A percentile compares a stretch with the other conserved stretches of the same genome.
phyloP scores from a whole-genome alignment of 2,888 invertebrate species.

The Drosophila ustulata region DNA sequence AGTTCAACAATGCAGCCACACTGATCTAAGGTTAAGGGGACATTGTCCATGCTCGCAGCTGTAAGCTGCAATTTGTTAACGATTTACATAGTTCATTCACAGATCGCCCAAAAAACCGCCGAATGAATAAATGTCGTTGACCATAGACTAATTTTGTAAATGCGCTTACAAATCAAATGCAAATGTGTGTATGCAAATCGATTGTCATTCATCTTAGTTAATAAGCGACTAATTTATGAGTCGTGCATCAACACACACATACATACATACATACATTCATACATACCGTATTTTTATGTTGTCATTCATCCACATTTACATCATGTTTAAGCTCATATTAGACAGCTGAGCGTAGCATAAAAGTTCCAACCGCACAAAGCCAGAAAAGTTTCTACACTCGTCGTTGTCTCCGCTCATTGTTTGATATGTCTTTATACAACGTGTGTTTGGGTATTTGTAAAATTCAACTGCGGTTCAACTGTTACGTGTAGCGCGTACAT shows the following conservation, averaged over 20 bases:
- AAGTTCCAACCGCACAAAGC: conserved; percentile 16
- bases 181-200: conserved; percentile 25
- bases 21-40: not conserved
- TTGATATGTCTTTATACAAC: not conserved
- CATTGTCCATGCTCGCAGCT: conserved; percentile 28
- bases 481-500: conserved; percentile 12
- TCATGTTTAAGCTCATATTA: not conserved
- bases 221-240: conserved; percentile 30
- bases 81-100: conserved; percentile 44
- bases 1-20: not conserved
- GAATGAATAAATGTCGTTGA: conserved; percentile 31
- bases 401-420: conserved; percentile 56
- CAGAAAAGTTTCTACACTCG: conserved; percentile 39
- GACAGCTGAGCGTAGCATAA: conserved; percentile 7
- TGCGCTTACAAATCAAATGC: not conserved
- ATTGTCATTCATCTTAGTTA: conserved; percentile 27
- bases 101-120: not conserved
- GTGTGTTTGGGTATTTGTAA: not conserved
- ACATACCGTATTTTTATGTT: not conserved
- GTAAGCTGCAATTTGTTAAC: conserved; percentile 13
- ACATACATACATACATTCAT: not conserved
- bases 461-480: not conserved
- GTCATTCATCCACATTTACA: conserved; percentile 24
- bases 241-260: not conserved
- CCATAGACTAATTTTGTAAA: conserved; percentile 8